phyloP scores from a whole-genome alignment of 2,113 vertebrate genomes.

The Raphicerus campestris region DNA sequence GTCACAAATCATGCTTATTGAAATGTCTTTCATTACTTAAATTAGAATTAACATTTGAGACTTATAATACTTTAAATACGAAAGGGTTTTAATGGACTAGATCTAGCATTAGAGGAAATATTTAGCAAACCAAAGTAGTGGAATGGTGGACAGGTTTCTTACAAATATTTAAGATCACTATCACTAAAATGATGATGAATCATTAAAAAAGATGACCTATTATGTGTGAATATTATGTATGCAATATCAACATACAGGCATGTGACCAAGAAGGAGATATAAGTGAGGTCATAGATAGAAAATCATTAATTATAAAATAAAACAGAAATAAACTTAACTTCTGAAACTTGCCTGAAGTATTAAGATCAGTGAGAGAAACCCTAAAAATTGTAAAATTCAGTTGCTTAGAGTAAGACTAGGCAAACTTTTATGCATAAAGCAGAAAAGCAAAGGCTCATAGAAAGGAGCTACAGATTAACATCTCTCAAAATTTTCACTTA shows the following conservation, averaged over 20 bases:
- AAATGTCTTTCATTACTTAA: slow-evolving; percentile 1
- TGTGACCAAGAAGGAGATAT: background rate
- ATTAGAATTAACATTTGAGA: background rate
- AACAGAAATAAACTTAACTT: slow-evolving; percentile 3
- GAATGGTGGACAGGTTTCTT: background rate
- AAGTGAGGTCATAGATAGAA: background rate
- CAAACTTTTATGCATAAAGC: background rate
- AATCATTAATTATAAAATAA: background rate
- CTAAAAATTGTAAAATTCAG: background rate
- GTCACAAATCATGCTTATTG: background rate
- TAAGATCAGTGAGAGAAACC: background rate
- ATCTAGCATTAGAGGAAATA: background rate
- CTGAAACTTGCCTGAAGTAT: slow-evolving; percentile 2
- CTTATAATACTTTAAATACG: slow-evolving; percentile 3
- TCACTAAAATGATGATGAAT: background rate
- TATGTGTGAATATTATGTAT: background rate
- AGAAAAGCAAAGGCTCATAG: background rate
- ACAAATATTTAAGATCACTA: slow-evolving; percentile 1
- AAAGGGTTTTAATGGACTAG: background rate
- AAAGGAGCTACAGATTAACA: background rate
- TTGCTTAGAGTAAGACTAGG: background rate
- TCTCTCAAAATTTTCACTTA: background rate
- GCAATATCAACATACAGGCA: background rate
- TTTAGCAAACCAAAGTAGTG: background rate
- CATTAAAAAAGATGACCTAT: background rate